phyloP scores from a whole-genome alignment of 1,140 invertebrate genomes.

The Tetraneura akinire region DNA sequence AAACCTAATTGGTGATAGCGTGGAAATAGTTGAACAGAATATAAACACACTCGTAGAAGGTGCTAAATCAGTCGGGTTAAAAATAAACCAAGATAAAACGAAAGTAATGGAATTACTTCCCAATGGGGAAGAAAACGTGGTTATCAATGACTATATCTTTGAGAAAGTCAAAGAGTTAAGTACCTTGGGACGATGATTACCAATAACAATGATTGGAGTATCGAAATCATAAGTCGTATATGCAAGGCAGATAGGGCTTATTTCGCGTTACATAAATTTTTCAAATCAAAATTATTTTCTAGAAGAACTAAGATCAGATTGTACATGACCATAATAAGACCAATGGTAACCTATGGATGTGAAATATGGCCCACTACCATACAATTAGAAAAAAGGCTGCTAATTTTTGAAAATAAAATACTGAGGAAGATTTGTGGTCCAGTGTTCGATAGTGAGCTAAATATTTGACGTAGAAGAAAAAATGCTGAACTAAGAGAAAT shows the following conservation, averaged over 20 bases:
- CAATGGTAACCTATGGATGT: not conserved
- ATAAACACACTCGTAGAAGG: not conserved
- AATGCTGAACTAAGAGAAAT: slow-evolving; percentile 9
- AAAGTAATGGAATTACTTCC: slow-evolving; percentile 8
- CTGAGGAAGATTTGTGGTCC: slow-evolving; percentile 21
- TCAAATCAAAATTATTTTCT: slow-evolving; percentile 21
- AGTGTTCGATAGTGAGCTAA: not conserved
- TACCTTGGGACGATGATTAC: slow-evolving; percentile 21
- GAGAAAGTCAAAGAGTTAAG: slow-evolving; percentile 27
- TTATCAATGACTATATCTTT: not conserved
- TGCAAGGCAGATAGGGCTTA: slow-evolving; percentile 14
- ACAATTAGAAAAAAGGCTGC: slow-evolving; percentile 8
- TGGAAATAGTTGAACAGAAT: not conserved
- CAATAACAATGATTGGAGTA: slow-evolving; percentile 17
- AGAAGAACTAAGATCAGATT: slow-evolving; percentile 14
- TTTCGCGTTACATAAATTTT: slow-evolving; percentile 25
- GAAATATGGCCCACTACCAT: slow-evolving; percentile 23
- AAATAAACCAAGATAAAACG: slow-evolving; percentile 41
- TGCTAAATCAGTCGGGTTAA: slow-evolving; percentile 29
- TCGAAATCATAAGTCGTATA: slow-evolving; percentile 14
- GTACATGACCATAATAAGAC: slow-evolving; percentile 26
- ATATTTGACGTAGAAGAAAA: not conserved
- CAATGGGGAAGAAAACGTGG: slow-evolving; percentile 1
- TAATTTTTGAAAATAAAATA: slow-evolving; percentile 34
- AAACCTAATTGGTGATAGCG: slow-evolving; percentile 1